Conservation (phyloP, 2,888 invertebrate species). For the Acanthosepion esculentum region DNA sequence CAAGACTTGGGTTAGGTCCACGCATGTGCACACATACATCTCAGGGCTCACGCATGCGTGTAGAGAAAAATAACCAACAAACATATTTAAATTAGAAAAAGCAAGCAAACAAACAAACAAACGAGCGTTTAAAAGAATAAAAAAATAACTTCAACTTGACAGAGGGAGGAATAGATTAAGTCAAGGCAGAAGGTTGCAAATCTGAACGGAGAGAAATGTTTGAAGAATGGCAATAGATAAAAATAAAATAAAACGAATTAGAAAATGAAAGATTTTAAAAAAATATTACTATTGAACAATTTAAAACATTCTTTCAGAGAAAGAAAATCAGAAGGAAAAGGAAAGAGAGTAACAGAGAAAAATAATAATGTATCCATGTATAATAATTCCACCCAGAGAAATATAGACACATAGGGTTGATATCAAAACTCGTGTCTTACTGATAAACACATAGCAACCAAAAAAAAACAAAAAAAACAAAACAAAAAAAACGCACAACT, state of each 20-base stretch:
- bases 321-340: neutral
- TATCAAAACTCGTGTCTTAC: neutral
- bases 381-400: neutral
- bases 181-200: neutral
- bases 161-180: conserved; percentile 33
- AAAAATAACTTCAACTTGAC: neutral
- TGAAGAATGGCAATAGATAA: neutral
- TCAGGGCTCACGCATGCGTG: neutral
- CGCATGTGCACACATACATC: conserved; percentile 4
- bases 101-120: neutral
- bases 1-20: neutral
- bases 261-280: neutral
- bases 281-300: neutral
- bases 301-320: neutral
- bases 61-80: neutral
- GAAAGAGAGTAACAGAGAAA: neutral
- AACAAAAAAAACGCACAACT: neutral
- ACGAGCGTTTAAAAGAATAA: neutral
- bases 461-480: no score
- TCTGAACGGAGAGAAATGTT: neutral
- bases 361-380: neutral
- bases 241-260: neutral
- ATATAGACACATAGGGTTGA: neutral
- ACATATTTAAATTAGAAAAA: neutral
- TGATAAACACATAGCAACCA: neutral